A percentile compares a stretch with the other conserved stretches of the same genome.
Conservation (phyloP, 2,113 vertebrate genomes). For the Pterocles burchelli region DNA sequence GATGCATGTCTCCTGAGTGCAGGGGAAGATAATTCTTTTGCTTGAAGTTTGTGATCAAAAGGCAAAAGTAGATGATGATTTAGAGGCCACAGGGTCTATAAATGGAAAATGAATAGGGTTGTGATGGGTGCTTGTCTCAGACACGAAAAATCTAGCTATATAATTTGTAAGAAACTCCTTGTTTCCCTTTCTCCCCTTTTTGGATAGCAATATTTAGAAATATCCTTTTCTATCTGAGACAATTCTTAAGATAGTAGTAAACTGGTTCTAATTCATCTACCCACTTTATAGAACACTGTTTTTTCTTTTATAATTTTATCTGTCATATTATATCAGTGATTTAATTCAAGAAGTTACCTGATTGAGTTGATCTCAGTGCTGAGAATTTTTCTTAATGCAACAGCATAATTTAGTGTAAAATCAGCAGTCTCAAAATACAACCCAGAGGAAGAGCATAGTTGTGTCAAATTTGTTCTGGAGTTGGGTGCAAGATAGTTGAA, state of each 20-base stretch:
- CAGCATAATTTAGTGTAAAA: slow-evolving; percentile 1
- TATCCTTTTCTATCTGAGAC: background rate
- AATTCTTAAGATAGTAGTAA: background rate
- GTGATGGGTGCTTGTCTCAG: background rate
- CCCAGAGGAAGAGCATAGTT: background rate
- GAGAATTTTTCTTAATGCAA: background rate
- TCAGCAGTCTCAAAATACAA: background rate
- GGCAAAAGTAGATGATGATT: background rate
- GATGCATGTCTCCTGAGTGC: background rate
- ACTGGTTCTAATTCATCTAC: background rate
- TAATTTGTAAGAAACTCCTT: background rate
- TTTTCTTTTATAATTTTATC: background rate
- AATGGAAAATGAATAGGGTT: background rate
- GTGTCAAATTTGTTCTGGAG: background rate
- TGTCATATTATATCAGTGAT: background rate
- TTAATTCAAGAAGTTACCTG: background rate
- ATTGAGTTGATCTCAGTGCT: background rate
- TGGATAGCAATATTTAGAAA: background rate
- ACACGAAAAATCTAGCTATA: background rate
- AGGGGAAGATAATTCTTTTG: background rate
- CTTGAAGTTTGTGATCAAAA: background rate
- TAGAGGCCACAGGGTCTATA: background rate
- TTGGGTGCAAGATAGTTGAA: background rate
- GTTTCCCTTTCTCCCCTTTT: background rate
- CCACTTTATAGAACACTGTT: background rate